Evolutionary conservation across 2,888 invertebrate genomes (phyloP), one percentile per base, ranked within the genome.

Genomic region (Ischnura elegans): DNA sequence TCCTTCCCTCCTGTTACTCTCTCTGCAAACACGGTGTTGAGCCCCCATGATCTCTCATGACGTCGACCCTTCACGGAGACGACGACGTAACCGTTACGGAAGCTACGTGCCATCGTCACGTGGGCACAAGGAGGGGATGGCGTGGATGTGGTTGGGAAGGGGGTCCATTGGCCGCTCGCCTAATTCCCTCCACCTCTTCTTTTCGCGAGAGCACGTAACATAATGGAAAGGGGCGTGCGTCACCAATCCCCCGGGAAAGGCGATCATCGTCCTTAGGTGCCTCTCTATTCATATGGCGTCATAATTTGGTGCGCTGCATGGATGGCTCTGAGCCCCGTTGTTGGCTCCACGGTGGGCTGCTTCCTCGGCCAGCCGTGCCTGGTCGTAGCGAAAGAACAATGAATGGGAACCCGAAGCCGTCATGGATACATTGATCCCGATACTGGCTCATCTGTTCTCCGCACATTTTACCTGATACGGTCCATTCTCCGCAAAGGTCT

Each of bases 31-130:
- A 25, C 6, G 8, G 29, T n/a, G 29, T 29, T 6, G n/a, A 29
- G n/a, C 0, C 2, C 4, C 66, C 29, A 2, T 10, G 5, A 61
- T 76, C 76, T 76, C 76, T 76, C 76, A 36, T 76, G 76, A 61
- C 36, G 51, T n/a, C 10, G 76, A 36, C 5, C 36, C 76, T 36
- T 16, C 10, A 36, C 76, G 76, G 76, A 29, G 76, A 76, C 76
- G 76, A 36, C 76, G 76, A 76, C 76, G 76, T 76, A 76, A 76
- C 76, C 76, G 36, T 36, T 8, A 8, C 76, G 76, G 76, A 76
- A 76, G 76, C 10, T 76, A 76, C 36, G 76, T 76, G 8, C 76
- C 76, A 10, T 76, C 36, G 76, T 76, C 76, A 36, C 76, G 76
- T 36, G 29, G 51, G 2, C 2, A 19, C 29, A 10, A 4, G 76